Conservation (phyloP, 2,888 invertebrate genomes). For the Oligia strigilis region DNA sequence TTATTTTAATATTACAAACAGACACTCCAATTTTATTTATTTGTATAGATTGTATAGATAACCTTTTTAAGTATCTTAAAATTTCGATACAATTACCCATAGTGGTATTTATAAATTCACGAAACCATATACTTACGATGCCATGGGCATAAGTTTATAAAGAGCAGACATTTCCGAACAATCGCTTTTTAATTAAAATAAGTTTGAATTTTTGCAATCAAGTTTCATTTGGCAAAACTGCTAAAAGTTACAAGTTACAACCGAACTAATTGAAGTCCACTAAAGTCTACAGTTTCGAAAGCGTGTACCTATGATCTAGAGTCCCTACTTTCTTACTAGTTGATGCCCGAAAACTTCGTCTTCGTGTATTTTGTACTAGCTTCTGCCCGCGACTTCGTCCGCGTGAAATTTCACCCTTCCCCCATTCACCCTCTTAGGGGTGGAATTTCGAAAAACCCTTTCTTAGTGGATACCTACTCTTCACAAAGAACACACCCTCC, state of each 20-base stretch:
- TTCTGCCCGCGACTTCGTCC: too few species aligned
- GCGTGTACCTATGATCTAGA: slow-evolving; percentile 7
- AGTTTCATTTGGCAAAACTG: background rate
- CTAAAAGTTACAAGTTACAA: slow-evolving; percentile 9
- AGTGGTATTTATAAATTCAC: background rate
- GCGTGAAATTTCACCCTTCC: too few species aligned
- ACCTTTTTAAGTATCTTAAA: background rate
- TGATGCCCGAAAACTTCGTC: background rate
- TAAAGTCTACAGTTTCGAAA: slow-evolving; percentile 26
- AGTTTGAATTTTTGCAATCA: background rate
- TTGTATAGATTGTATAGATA: too few species aligned
- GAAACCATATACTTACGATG: background rate
- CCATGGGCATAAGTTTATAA: background rate
- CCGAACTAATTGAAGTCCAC: background rate
- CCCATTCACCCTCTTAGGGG: too few species aligned
- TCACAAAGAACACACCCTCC: too few species aligned
- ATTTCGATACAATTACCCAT: background rate
- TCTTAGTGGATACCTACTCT: too few species aligned
- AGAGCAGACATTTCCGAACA: too few species aligned
- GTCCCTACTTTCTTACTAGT: background rate
- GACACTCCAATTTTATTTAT: too few species aligned
- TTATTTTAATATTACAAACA: too few species aligned
- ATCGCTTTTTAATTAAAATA: slow-evolving; percentile 11
- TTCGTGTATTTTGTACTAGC: background rate
- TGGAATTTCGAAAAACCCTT: too few species aligned